phyloP scores from a whole-genome alignment of 2,888 invertebrate genomes.

The Loripinus fragilis region DNA sequence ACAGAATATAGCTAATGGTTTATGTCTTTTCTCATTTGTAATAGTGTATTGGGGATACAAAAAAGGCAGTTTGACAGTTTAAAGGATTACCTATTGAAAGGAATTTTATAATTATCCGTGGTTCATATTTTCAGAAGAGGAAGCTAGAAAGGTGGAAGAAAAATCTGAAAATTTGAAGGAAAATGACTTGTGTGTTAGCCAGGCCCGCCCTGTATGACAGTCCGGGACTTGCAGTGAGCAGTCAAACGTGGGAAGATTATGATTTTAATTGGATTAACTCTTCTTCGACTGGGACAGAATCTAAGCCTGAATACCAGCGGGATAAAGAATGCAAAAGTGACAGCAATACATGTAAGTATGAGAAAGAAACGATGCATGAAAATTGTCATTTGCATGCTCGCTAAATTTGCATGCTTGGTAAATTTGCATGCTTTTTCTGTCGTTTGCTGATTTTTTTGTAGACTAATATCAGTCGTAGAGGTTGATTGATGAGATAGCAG shows the following conservation, averaged over 20 bases:
- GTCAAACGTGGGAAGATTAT: slow-evolving; percentile 24
- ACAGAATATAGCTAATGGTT: too few species aligned
- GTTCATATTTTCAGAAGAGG: neutral
- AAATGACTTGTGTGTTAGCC: slow-evolving; percentile 43
- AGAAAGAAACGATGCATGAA: too few species aligned
- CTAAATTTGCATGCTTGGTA: too few species aligned
- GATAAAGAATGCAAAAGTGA: too few species aligned
- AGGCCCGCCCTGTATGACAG: slow-evolving; percentile 27
- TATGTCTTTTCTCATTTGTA: neutral
- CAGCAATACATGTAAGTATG: too few species aligned
- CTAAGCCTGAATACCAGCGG: too few species aligned
- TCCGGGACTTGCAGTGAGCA: neutral
- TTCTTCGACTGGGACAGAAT: neutral
- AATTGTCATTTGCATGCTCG: too few species aligned
- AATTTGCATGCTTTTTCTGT: too few species aligned
- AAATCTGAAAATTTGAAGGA: neutral
- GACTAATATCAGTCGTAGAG: too few species aligned
- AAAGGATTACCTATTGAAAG: neutral
- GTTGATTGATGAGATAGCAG: too few species aligned
- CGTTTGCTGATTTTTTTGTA: too few species aligned
- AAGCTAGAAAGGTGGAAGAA: neutral
- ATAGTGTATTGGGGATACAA: neutral
- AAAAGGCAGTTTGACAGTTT: neutral
- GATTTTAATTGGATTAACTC: slow-evolving; percentile 29
- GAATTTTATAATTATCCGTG: too few species aligned